Percentiles rank a stretch among this genome's conserved stretches.
Evolutionary conservation across 2,888 invertebrate species (phyloP).

Genomic region (Plagodis dolabraria): DNA sequence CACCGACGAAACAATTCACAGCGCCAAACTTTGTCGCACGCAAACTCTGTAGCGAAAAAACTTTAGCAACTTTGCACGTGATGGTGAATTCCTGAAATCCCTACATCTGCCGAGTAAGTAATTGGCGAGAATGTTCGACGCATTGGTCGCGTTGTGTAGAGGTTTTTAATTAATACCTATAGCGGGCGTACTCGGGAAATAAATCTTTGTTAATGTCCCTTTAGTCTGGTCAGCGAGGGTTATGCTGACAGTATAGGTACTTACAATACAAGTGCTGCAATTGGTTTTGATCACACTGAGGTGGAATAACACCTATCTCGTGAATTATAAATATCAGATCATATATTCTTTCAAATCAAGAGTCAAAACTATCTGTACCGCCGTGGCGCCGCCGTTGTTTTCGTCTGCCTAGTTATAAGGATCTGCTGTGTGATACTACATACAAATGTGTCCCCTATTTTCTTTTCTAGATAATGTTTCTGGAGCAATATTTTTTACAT

Average conservation of each 20-base stretch:
- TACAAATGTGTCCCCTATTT: too few relatives aligned
- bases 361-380: too few relatives aligned
- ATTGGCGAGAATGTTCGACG: constrained; percentile 57
- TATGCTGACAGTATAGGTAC: constrained; percentile 9
- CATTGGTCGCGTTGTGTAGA: constrained; percentile 61
- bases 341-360: too few relatives aligned
- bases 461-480: too few relatives aligned
- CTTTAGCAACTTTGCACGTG: too few relatives aligned
- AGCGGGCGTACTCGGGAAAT: constrained; percentile 60
- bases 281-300: neutral
- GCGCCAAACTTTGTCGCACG: neutral
- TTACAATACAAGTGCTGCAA: neutral
- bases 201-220: constrained; percentile 83
- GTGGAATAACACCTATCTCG: too few relatives aligned
- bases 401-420: too few relatives aligned
- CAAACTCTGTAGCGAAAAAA: too few relatives aligned
- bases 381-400: too few relatives aligned
- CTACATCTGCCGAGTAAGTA: constrained; percentile 48
- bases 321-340: too few relatives aligned
- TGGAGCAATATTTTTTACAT: too few relatives aligned
- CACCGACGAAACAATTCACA: neutral
- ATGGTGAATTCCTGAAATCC: constrained; percentile 26
- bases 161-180: constrained; percentile 81
- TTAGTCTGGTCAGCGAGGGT: constrained; percentile 65
- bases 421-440: too few relatives aligned